Evolutionary conservation across 2,797 vertebrate genomes (phyloP).

Genomic region (Hypotaenidia philippensis): DNA sequence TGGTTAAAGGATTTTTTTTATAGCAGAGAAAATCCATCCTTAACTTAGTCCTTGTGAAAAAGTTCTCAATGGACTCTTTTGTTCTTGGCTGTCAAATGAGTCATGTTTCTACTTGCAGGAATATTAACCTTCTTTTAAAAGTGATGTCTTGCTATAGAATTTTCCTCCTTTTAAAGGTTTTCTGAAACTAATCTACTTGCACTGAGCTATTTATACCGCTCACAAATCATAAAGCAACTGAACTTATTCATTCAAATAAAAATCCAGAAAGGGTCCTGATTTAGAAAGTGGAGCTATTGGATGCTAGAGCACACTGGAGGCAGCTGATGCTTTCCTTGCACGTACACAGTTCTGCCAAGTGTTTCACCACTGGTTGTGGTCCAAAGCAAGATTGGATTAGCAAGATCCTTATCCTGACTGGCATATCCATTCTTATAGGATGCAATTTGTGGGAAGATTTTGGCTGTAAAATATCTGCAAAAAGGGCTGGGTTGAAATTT

Average conservation of each 20-base stretch:
- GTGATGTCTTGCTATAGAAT: neutral
- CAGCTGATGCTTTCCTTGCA: neutral
- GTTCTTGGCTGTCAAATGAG: neutral
- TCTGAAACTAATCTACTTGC: neutral
- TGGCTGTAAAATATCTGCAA: neutral
- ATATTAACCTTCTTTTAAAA: accelerated
- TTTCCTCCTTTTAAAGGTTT: neutral
- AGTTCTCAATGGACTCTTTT: neutral
- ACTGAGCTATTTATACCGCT: neutral
- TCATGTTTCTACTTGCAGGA: neutral
- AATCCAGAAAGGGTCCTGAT: neutral
- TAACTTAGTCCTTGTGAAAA: neutral
- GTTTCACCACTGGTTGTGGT: neutral
- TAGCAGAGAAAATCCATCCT: neutral
- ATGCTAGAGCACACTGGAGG: neutral
- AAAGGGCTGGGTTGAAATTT: neutral
- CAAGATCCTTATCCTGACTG: neutral
- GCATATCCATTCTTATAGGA: neutral
- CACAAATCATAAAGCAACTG: neutral
- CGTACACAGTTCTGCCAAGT: neutral
- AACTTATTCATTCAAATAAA: neutral
- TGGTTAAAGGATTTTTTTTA: neutral
- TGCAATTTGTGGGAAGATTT: neutral
- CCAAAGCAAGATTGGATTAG: neutral
- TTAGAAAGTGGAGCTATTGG: neutral